Base-by-base conservation (phyloP, 2,797 vertebrate genomes). In the Leptatherina wallacei region DNA sequence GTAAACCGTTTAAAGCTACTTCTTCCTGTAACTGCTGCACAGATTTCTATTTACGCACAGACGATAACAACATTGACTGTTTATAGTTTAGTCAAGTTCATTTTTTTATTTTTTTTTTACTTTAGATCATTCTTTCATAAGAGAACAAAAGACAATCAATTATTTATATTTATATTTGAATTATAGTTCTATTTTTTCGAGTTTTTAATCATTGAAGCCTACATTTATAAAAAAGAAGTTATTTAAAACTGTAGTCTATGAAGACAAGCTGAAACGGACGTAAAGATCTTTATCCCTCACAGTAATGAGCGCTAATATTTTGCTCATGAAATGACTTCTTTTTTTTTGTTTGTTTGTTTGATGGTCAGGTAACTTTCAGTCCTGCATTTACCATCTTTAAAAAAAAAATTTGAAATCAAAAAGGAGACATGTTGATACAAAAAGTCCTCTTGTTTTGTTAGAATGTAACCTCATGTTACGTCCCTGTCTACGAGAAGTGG, bases 1-100 rank as follows among this genome's bases (percentile, higher is more conserved):
- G 75, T 73, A 88, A 93, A 94, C 91, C 90, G 88, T 94, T 94
- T 94, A 92, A 93, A 95, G 92, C 92, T 92, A 95, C 92, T 94
- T 93, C 92, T 91, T 91, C 80, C 81, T 90, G 73, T 74, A 85
- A 87, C 81, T 88, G 88, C 89, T 91, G 89, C 89, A 85, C 69
- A 83, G 75, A 83, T 78, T 85, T 82, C 61, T 83, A 73, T 85
- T 85, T 77, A 85, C 36, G 67, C 85, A 83, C 69, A 87, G 69
- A 72, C 58, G 56, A 78, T 63, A 32, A 58, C 66, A 32, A 58
- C 66, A 78, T 70, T 30, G 40, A 76, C 83, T 84, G 72, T 86
- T 90, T 77, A 83, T 85, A 84, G 79, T 85, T 84, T 68, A 73
- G 68, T 77, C 60, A 54, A 72, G 73, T 72, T 73, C 6, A n/a